Percentiles rank a stretch among this genome's conserved stretches.
Evolutionary conservation across 2,113 vertebrate species (phyloP).

Genomic region (Merops nubicus): DNA sequence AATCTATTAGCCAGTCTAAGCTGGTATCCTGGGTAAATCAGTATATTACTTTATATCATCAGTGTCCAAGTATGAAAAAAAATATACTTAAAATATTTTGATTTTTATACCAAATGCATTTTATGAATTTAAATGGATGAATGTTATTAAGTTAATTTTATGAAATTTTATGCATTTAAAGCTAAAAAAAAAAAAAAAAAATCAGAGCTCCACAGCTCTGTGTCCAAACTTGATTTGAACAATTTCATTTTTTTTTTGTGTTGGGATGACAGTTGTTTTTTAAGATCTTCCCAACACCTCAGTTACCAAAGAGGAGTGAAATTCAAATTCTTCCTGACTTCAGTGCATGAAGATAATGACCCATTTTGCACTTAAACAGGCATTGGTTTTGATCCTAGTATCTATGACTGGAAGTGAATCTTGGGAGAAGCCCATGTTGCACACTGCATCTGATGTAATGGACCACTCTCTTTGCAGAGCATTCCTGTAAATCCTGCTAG

Average conservation of each 20-base stretch:
- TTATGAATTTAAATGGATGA: neutral
- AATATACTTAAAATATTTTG: neutral
- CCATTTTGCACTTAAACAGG: neutral
- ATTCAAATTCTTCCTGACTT: neutral
- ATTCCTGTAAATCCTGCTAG: neutral
- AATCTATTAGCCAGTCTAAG: neutral
- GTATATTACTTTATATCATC: neutral
- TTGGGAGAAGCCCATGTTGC: neutral
- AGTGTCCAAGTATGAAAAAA: neutral
- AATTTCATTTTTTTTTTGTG: no score
- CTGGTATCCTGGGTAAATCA: neutral
- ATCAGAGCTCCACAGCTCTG: neutral
- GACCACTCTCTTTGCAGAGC: neutral
- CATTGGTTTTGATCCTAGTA: neutral
- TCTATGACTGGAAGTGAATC: neutral
- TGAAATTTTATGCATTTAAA: neutral
- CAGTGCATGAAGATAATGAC: neutral
- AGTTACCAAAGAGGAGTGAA: neutral
- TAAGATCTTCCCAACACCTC: neutral
- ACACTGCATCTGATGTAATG: neutral
- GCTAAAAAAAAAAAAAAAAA: neutral
- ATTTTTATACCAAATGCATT: neutral
- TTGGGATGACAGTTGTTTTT: no score
- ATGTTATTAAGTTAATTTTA: neutral
- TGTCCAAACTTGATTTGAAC: neutral